Conservation (phyloP, 2,113 vertebrate genomes). For the Cavia aperea region DNA sequence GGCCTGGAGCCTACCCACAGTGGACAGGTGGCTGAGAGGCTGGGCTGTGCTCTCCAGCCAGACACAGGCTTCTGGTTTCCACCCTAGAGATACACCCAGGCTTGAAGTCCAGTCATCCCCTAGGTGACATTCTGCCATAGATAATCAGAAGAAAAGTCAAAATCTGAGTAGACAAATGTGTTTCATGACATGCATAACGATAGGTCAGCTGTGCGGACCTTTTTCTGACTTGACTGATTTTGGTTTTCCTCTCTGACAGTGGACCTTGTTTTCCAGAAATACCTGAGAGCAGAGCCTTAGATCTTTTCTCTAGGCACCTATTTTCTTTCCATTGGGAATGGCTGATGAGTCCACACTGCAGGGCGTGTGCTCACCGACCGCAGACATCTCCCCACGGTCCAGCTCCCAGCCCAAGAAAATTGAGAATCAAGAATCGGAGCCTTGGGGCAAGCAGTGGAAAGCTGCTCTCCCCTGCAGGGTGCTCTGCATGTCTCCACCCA, state of each 20-base stretch:
- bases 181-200: background rate
- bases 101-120: background rate
- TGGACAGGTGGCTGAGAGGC: background rate
- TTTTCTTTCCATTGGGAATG: background rate
- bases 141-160: background rate
- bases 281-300: background rate
- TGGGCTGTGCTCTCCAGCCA: background rate
- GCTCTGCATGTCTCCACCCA: conserved; percentile 53
- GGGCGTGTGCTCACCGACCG: background rate
- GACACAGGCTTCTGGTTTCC: background rate
- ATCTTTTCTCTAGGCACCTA: background rate
- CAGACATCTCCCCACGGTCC: background rate
- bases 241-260: background rate
- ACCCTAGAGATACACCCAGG: background rate
- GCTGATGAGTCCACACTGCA: conserved; percentile 1
- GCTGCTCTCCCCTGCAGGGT: background rate
- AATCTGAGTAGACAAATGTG: background rate
- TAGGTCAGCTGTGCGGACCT: background rate
- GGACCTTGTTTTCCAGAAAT: background rate
- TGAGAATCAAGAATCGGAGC: background rate
- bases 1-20: background rate
- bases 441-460: conserved; percentile 15
- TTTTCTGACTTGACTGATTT: conserved; percentile 3
- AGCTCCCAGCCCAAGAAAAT: background rate
- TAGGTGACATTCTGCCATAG: background rate